Evolutionary conservation across 2,113 vertebrate species (phyloP).

Genomic region (Calypte anna): DNA sequence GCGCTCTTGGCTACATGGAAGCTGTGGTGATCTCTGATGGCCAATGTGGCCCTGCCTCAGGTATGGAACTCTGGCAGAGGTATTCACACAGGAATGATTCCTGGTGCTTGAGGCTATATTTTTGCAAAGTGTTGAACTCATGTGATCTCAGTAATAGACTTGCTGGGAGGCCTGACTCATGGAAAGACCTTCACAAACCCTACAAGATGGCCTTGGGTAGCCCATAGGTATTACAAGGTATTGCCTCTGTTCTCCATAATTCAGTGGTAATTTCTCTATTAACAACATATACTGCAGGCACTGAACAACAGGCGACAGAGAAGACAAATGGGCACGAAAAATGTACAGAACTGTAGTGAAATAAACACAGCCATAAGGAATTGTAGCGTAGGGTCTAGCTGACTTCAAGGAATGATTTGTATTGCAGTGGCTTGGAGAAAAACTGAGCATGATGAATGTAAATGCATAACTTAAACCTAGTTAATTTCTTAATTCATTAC

Average conservation of each 20-base stretch:
- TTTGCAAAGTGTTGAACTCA: not conserved
- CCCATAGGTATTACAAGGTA: not conserved
- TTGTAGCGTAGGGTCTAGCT: not conserved
- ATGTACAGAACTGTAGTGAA: not conserved
- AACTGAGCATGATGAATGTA: conserved; percentile 6
- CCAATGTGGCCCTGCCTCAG: rapidly evolving
- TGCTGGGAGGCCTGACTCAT: not conserved
- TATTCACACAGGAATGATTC: not conserved
- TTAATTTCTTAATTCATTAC: conserved; percentile 65
- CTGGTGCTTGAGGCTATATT: not conserved
- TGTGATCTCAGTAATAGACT: not conserved
- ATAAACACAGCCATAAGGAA: not conserved
- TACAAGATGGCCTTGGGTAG: not conserved
- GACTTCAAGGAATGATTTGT: conserved; percentile 10
- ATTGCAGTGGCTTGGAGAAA: not conserved
- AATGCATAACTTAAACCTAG: conserved; percentile 37
- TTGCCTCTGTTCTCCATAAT: not conserved
- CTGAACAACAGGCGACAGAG: not conserved
- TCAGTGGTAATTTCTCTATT: not conserved
- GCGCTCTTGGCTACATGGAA: not conserved
- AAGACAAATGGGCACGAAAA: conserved; percentile 9
- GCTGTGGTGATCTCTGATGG: not conserved
- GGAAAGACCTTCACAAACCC: not conserved
- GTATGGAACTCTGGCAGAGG: not conserved
- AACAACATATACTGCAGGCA: not conserved